These are phyloP conservation scores for Amiota communis DNA, from an alignment of 2,888 invertebrate genomes.

Conservation along the genomic window DNA sequence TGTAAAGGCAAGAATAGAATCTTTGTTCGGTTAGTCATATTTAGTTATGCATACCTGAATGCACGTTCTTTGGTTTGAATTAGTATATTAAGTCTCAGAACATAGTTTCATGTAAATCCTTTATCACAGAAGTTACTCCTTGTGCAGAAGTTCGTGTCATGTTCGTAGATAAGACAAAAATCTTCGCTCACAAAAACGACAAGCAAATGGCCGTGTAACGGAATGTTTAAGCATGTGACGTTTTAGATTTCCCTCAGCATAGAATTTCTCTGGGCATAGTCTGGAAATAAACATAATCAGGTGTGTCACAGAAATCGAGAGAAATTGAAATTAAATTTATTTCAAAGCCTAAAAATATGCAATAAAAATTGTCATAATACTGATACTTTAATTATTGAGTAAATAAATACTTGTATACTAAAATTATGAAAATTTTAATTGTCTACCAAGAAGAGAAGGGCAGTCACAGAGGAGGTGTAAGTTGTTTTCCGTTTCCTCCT, in stretches of 20 bases:
- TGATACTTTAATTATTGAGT: too few relatives aligned
- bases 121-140: conserved; percentile 69
- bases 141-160: conserved; percentile 64
- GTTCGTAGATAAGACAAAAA: conserved; percentile 1
- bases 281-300: too few relatives aligned
- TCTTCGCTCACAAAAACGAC: background rate
- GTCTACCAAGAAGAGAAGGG: too few relatives aligned
- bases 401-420: too few relatives aligned
- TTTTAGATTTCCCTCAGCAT: background rate
- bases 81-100: conserved; percentile 65
- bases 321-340: too few relatives aligned
- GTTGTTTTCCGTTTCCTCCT: too few relatives aligned
- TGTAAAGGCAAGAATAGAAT: background rate
- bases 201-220: background rate
- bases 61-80: conserved; percentile 56
- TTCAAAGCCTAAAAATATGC: too few relatives aligned
- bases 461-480: too few relatives aligned
- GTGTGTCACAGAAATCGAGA: too few relatives aligned
- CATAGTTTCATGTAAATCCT: conserved; percentile 67
- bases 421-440: too few relatives aligned
- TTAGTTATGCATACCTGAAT: conserved; percentile 46
- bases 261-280: background rate
- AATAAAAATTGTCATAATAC: too few relatives aligned
- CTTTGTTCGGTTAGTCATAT: background rate
- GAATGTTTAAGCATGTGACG: conserved; percentile 12